Base-by-base conservation (phyloP, 1,140 invertebrate genomes). In the Tribolium castaneum region DNA sequence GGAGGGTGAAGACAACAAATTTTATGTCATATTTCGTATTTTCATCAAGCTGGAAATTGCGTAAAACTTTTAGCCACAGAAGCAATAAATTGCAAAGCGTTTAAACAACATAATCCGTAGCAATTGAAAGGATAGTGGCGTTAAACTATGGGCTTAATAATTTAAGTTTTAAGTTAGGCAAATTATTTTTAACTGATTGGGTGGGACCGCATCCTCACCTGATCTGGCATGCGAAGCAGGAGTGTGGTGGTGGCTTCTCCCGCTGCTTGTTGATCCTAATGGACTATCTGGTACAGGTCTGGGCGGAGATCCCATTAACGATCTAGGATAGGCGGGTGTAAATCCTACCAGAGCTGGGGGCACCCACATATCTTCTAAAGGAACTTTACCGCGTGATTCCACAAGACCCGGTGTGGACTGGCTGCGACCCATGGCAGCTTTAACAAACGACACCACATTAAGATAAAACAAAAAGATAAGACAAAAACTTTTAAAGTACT, bases 361-460 rank as follows among this genome's bases (percentile, higher is more conserved):
- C 71, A 94, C 87, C 92, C 92, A 93, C 96, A 97, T 97, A 56
- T 97, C 93, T 87, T 98, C 96, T 71, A 98, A 88, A 9, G 96
- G 93, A 66, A 97, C 91, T 82, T 95, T 93, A 35, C 96, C 97
- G 76, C 92, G 90, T 6, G 96, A 97, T 87, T 99, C 97, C 59
- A 99, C 94, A 70, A 99, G 89, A 9, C 97, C 97, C 13, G 98
- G 97, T 30, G 97, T 98, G 78, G 97, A 98, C 86, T 96, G 94
- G 87, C 97, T 97, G 80, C 97, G 91, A 82, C 96, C 94, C 93
- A 98, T 95, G 76, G 96, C 95, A 87, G 95, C 96, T 98, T 89
- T 78, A 90, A 90, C 16, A 56, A 78, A 54, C 22, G 3, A 25
- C 59, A 70, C 9, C n/a, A 66, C 12, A 76, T 30, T 30, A 30